A percentile compares a stretch with the other conserved stretches of the same genome.
phyloP scores from a whole-genome alignment of 1,140 invertebrate genomes.

The Semibalanus balanoides region DNA sequence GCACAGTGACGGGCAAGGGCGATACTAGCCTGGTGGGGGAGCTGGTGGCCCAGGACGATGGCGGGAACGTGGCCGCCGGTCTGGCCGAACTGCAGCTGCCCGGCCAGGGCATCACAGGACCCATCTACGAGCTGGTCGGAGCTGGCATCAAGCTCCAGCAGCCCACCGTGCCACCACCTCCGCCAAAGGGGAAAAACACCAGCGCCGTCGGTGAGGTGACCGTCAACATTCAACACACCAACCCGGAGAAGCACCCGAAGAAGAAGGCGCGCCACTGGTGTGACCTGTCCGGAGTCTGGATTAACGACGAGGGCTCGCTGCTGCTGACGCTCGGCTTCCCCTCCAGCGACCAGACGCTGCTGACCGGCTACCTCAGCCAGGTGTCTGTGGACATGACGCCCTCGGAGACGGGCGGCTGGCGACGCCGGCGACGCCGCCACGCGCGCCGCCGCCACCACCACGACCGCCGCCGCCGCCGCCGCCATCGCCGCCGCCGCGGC shows the following conservation, averaged over 20 bases:
- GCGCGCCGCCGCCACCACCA: neutral
- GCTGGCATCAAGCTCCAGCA: neutral
- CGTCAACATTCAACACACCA: neutral
- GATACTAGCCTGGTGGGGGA: neutral
- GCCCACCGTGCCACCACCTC: neutral
- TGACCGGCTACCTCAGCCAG: conserved; percentile 3
- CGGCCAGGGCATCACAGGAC: neutral
- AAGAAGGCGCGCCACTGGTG: conserved; percentile 1
- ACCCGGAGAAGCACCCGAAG: neutral
- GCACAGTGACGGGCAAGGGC: neutral
- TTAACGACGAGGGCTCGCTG: neutral
- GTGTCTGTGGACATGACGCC: conserved; percentile 4
- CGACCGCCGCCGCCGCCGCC: neutral
- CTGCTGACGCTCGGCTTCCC: conserved; percentile 4
- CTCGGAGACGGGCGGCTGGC: neutral
- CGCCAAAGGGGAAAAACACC: neutral
- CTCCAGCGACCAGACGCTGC: neutral
- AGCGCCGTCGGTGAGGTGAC: neutral
- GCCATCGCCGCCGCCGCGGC: neutral
- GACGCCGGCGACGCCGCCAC: neutral
- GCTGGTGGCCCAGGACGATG: neutral
- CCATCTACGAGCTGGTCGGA: neutral
- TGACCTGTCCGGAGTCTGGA: conserved; percentile 1
- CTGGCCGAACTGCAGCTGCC: neutral
- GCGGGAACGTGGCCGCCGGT: neutral